Conservation (phyloP, 1,140 invertebrate species). For the Ganaspis sp. region DNA sequence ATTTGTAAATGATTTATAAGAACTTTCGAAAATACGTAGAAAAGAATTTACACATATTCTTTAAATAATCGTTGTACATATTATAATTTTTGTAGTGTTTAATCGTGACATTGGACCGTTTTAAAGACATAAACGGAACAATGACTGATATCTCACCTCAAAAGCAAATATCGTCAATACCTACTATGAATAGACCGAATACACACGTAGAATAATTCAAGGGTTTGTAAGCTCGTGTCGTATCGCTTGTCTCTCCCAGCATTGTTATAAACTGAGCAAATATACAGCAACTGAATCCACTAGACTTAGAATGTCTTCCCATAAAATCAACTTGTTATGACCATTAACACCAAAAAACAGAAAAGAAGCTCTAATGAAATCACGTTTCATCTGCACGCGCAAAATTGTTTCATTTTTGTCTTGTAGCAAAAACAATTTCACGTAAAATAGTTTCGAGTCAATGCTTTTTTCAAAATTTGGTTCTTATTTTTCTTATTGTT, state of each 20-base stretch:
- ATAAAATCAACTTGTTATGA: slow-evolving; percentile 43
- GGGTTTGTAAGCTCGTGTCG: slow-evolving; percentile 47
- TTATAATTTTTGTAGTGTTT: no score
- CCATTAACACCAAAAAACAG: not conserved
- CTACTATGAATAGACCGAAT: slow-evolving; percentile 49
- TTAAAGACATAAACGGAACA: not conserved
- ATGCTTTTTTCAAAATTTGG: not conserved
- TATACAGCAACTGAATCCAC: slow-evolving; percentile 45
- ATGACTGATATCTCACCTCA: not conserved
- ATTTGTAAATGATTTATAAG: no score
- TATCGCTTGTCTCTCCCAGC: slow-evolving; percentile 32
- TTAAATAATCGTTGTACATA: no score
- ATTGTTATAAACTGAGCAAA: slow-evolving; percentile 42
- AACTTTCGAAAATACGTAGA: no score
- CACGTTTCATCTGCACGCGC: not conserved
- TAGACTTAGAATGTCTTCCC: slow-evolving; percentile 44
- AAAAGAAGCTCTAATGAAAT: not conserved
- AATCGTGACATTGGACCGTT: not conserved
- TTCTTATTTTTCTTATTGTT: not conserved
- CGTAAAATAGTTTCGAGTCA: not conserved
- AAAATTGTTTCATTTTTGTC: not conserved
- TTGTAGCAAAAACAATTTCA: not conserved
- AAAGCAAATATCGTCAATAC: slow-evolving; percentile 34
- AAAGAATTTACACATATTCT: no score
- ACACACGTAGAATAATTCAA: slow-evolving; percentile 57